Conservation (phyloP, 2,113 vertebrate genomes). For the Mus musculus region GRCm39 chr13:26606501-26607000, state of each 20-base stretch:
- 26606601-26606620: not conserved
- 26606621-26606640: not conserved
- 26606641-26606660: not conserved
- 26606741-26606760: not conserved
- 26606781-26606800: fast-evolving
- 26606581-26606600: not conserved
- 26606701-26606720: not conserved
- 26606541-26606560: not conserved
- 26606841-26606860: not conserved
- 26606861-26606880: too few relatives aligned
- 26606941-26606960: not conserved
- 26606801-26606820: too few relatives aligned
- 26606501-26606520: not conserved
- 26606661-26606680: not conserved
- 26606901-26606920: not conserved
- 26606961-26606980: not conserved
- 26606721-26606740: too few relatives aligned
- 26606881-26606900: not conserved
- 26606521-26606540: not conserved
- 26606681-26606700: not conserved
- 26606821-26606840: not conserved
- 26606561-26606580: not conserved
- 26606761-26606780: not conserved
- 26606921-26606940: not conserved
- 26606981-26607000: not conserved